These are phyloP conservation scores for Patella pellucida DNA, from an alignment of 2,888 invertebrate genomes.

Conservation along the genomic window DNA sequence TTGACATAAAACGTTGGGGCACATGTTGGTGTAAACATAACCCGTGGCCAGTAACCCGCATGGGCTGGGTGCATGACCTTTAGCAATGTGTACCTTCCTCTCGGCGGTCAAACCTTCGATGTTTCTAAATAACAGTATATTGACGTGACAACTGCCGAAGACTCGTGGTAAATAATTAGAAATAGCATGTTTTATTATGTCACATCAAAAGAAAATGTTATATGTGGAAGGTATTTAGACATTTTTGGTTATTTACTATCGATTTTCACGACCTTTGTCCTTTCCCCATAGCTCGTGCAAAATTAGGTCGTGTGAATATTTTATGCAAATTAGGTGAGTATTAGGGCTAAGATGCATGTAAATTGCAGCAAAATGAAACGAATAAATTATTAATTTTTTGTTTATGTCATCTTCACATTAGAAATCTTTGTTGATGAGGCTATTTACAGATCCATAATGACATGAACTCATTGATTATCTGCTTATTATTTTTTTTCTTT, in stretches of 20 bases:
- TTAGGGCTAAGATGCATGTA: constrained; percentile 14
- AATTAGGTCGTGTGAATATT: constrained; percentile 63
- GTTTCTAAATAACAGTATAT: not conserved
- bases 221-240: too few relatives aligned
- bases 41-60: constrained; percentile 46
- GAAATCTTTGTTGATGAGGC: too few relatives aligned
- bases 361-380: not conserved
- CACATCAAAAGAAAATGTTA: too few relatives aligned
- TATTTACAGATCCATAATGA: too few relatives aligned
- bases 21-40: constrained; percentile 45
- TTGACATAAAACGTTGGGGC: not conserved
- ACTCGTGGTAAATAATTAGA: too few relatives aligned
- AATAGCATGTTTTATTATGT: too few relatives aligned
- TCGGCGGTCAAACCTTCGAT: constrained; percentile 5
- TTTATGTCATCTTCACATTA: not conserved
- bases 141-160: too few relatives aligned
- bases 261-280: constrained; percentile 62
- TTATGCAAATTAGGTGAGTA: constrained; percentile 62
- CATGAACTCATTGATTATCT: too few relatives aligned
- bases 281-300: constrained; percentile 50
- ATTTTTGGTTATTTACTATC: constrained; percentile 21
- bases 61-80: constrained; percentile 62
- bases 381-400: not conserved
- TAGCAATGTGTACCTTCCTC: constrained; percentile 51
- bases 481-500: too few relatives aligned